phyloP scores from a whole-genome alignment of 1,140 invertebrate genomes.

The Sesamia nonagrioides region DNA sequence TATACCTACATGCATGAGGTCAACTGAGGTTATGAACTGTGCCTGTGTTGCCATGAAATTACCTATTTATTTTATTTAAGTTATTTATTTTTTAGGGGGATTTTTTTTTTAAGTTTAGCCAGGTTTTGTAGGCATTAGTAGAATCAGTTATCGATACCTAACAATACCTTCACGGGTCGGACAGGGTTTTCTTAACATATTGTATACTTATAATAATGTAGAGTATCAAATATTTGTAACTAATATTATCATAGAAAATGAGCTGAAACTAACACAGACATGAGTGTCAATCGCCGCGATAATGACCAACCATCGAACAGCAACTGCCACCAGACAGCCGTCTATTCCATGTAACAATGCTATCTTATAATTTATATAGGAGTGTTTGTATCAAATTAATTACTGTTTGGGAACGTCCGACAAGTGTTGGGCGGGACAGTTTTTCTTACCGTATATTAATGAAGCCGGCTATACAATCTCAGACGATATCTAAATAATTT shows the following conservation, averaged over 20 bases:
- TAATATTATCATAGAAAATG: background rate
- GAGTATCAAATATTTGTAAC: background rate
- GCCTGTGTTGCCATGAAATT: no score
- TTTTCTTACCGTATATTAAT: slow-evolving; percentile 83
- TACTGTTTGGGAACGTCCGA: slow-evolving; percentile 45
- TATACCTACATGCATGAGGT: no score
- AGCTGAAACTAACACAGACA: slow-evolving; percentile 8
- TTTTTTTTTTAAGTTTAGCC: no score
- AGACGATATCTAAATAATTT: slow-evolving; percentile 83
- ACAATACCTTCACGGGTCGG: no score
- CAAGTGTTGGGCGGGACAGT: slow-evolving; percentile 58
- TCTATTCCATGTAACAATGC: slow-evolving; percentile 27
- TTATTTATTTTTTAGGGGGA: no score
- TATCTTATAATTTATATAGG: slow-evolving; percentile 51
- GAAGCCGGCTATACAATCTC: slow-evolving; percentile 76
- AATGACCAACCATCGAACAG: slow-evolving; percentile 16
- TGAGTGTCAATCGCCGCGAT: slow-evolving; percentile 5
- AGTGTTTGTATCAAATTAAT: slow-evolving; percentile 48
- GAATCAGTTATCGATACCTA: no score
- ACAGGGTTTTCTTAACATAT: no score
- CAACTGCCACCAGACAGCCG: background rate
- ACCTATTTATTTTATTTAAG: no score
- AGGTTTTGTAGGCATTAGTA: no score
- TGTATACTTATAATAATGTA: background rate
- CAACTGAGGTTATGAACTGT: no score